Percentiles rank a stretch among this genome's conserved stretches.
Evolutionary conservation across 2,797 vertebrate species (phyloP).

Genomic region (Eidolon dupreanum): DNA sequence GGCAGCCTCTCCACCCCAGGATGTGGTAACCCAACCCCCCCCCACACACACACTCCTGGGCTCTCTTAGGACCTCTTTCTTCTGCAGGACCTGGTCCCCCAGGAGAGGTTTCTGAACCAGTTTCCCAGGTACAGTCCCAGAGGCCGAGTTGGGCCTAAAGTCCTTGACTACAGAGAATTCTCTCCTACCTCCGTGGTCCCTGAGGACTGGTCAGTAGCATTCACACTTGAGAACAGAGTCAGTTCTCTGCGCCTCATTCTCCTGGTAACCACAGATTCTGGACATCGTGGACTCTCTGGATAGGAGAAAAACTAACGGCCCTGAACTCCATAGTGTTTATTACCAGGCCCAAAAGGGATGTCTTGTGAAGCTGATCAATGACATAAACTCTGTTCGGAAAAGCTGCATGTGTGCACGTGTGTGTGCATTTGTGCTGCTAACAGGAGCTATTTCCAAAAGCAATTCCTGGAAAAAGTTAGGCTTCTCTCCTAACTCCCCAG

Average conservation of each 20-base stretch:
- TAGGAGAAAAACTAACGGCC: conserved; percentile 9
- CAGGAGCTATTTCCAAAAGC: not conserved
- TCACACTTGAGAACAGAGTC: not conserved
- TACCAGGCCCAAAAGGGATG: not conserved
- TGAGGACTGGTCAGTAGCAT: not conserved
- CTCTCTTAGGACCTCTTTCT: not conserved
- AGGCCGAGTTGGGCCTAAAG: not conserved
- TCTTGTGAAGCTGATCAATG: not conserved
- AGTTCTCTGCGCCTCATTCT: not conserved
- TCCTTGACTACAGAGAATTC: not conserved
- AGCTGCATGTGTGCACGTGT: not conserved
- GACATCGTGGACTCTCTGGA: not conserved
- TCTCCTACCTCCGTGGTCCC: not conserved
- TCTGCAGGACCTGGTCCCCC: not conserved
- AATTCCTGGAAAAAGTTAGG: conserved; percentile 28
- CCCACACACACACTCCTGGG: not conserved
- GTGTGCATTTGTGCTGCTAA: not conserved
- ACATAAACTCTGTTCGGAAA: not conserved
- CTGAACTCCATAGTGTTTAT: conserved; percentile 39
- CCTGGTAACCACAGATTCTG: not conserved
- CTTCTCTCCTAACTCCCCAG: not conserved
- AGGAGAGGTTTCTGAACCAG: not conserved
- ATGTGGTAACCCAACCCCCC: rapidly evolving
- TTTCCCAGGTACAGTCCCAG: not conserved
- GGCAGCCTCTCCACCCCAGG: not conserved